These are phyloP conservation scores for Drosophila nr. perissopoda DNA, from an alignment of 2,888 invertebrate genomes.

Conservation along the genomic window DNA sequence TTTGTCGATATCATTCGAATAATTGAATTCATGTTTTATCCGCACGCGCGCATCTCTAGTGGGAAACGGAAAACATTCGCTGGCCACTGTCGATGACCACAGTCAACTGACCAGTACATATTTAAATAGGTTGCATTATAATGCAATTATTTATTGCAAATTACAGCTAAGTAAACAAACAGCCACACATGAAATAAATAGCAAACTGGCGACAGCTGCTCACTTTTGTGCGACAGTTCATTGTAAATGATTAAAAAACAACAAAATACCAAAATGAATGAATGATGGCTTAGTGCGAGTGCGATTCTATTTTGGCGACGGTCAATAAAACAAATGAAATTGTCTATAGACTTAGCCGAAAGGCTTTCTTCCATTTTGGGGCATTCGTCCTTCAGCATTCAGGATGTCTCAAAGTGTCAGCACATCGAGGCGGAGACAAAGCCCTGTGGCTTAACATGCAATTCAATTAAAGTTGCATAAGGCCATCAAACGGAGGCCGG, in stretches of 20 bases:
- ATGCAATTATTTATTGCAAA: slow-evolving; percentile 69
- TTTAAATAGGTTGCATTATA: slow-evolving; percentile 62
- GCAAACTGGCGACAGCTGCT: slow-evolving; percentile 40
- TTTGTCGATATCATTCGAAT: background rate
- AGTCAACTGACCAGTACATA: slow-evolving; percentile 25
- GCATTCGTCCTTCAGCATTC: slow-evolving; percentile 17
- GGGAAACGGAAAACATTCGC: background rate
- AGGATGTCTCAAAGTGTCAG: slow-evolving; percentile 47
- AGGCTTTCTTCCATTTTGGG: slow-evolving; percentile 1
- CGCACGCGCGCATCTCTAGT: background rate
- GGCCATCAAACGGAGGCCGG: slow-evolving; percentile 49
- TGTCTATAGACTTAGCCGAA: slow-evolving; percentile 21
- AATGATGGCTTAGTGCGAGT: slow-evolving; percentile 24
- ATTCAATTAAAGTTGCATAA: slow-evolving; percentile 78
- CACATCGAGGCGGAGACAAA: slow-evolving; percentile 39
- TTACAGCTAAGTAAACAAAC: slow-evolving; percentile 59
- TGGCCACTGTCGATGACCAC: slow-evolving; percentile 5
- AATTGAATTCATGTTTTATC: background rate
- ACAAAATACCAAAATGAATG: slow-evolving; percentile 27
- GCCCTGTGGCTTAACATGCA: slow-evolving; percentile 67
- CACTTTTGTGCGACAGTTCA: slow-evolving; percentile 14
- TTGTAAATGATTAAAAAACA: slow-evolving; percentile 38
- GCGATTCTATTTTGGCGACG: slow-evolving; percentile 15
- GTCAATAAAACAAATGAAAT: slow-evolving; percentile 62
- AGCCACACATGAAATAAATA: slow-evolving; percentile 38